Evolutionary conservation across 2,113 vertebrate genomes (phyloP).

Genomic region (Pitta sordida): DNA sequence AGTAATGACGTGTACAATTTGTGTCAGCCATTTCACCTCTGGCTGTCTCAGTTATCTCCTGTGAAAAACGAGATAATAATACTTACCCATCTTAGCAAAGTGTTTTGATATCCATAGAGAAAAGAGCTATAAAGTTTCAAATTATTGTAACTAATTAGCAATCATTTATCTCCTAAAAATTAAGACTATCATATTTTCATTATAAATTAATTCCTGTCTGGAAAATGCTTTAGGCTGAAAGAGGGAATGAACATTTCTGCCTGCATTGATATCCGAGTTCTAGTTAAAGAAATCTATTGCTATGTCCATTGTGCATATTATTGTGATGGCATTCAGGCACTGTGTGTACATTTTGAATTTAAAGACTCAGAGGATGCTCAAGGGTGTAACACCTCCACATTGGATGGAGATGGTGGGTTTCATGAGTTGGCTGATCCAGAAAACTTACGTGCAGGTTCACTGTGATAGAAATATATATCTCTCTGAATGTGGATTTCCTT

Average conservation of each 20-base stretch:
- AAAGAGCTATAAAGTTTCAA: constrained; percentile 36
- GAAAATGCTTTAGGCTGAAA: constrained; percentile 48
- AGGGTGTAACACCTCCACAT: fast-evolving
- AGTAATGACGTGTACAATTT: neutral
- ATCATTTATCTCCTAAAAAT: constrained; percentile 46
- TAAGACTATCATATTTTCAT: constrained; percentile 39
- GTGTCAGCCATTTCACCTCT: constrained; percentile 30
- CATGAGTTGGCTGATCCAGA: neutral
- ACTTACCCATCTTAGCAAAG: constrained; percentile 17
- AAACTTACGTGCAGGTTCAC: neutral
- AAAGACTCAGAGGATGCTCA: neutral
- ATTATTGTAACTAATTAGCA: constrained; percentile 55
- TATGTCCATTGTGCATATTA: neutral
- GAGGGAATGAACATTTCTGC: neutral
- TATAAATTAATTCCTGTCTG: constrained; percentile 49
- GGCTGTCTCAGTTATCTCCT: constrained; percentile 32
- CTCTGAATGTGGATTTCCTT: neutral
- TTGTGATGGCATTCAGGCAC: neutral
- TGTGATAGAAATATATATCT: neutral
- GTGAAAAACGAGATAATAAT: constrained; percentile 51
- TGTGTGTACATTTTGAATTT: neutral
- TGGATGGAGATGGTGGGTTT: neutral
- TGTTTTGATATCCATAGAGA: constrained; percentile 51
- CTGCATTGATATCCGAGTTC: neutral
- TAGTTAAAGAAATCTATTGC: neutral